Evolutionary conservation across 2,113 vertebrate species (phyloP), one percentile per base, ranked within the genome.

Genomic region (Neopipo cinnamomea): DNA sequence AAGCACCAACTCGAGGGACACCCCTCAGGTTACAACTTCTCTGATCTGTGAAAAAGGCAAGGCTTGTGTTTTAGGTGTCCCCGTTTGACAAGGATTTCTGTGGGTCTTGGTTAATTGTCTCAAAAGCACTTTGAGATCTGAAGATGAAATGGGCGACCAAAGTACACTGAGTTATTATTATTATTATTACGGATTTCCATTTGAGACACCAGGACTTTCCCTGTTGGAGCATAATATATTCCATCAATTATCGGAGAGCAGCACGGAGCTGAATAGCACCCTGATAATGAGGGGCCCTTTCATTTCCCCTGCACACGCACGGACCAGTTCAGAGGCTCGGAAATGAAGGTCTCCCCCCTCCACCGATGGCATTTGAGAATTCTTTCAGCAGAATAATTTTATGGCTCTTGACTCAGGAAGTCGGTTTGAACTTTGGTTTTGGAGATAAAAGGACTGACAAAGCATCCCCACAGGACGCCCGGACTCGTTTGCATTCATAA

Each of bases 391-490:
- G 94, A 89, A 97, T 97, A 96, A 97, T 97, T 96, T 97, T 94
- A 86, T 96, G 96, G 95, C 67, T 94, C 96, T 96, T 96, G 96
- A 97, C 88, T 97, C 93, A 93, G 95, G 95, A 96, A 97, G 96
- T 91, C 61, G 1, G 96, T 91, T 85, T 97, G 97, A 97, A 97
- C 97, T 97, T 97, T 96, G 96, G 95, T 88, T 96, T 96, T 72
- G 93, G 95, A 96, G 96, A 97, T 97, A 95, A 97, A 97, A 97
- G 93, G 90, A 77, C 96, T n/a, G 95, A 97, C 95, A 97, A 97
- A 97, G 93, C 95, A 95, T 94, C 96, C 97, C 96, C 90, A 93
- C 42, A 86, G 97, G 96, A 97, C 8, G 25, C 88, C 68, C 1
- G 39, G 90, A 84, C 95, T 97, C 84, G 84, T 97, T 95, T 97